Evolutionary conservation across 2,888 invertebrate species (phyloP), one percentile per base, ranked within the genome.

Genomic region (Hylaea fasciaria): DNA sequence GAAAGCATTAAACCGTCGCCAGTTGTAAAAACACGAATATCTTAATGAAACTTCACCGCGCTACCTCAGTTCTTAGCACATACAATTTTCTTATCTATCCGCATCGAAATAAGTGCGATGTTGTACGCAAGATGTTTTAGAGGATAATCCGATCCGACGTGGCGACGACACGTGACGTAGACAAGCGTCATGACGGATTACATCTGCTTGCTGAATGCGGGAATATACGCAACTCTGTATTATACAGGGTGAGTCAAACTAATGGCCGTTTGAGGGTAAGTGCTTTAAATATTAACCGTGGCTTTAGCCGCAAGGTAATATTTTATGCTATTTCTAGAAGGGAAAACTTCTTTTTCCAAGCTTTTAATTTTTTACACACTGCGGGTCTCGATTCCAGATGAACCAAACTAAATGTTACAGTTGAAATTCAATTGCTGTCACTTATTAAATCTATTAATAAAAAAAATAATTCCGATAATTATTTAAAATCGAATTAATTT

Each of bases 161-260:
- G 73, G 65, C 64, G 77, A 77, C 76, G 71, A 68, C 66, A 63
- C 49, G 74, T 66, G 73, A 71, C 71, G 73, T 69, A 68, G 70
- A 65, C 69, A 68, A 61, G 55, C 69, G 69, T 68, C 71, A 72
- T 80, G 84, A 84, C 72, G 74, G 78, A 83, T 82, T 72, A 74
- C 84, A 83, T 79, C 78, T 85, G 85, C 64, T 68, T 45, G 53
- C 59, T 58, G 55, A 56, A 61, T 52, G 56, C 48, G 41, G 43
- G 39, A 59, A 46, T 50, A 47, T 44, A 58, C 39, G 43, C 41
- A 53, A 56, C 51, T 52, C 32, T 17, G 7, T 14, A 40, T 37
- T 40, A 12, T 48, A 53, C 41, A 52, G 58, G 12, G 14, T 53
- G 57, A 29, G 29, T 17, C 4, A 16, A 14, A 39, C 14, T 53